Percentiles rank a stretch among this genome's conserved stretches.
Conservation (phyloP, 92 coral and sea anemone species). For the Ricordea florida region DNA sequence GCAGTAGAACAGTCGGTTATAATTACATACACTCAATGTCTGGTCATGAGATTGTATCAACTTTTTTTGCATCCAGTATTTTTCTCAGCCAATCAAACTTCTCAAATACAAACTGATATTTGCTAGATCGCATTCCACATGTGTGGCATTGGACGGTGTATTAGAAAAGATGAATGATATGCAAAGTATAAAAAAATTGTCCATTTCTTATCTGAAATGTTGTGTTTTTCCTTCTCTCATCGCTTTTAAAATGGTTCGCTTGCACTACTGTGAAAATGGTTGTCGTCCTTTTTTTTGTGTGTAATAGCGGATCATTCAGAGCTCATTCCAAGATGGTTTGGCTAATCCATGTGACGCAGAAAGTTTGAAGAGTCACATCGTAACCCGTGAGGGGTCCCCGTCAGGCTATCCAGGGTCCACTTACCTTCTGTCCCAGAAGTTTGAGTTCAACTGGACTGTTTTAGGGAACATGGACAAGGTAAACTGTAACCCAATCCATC, state of each 20-base stretch:
- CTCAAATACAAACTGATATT: too few species aligned
- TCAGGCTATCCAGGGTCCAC: conserved; percentile 69
- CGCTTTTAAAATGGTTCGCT: too few species aligned
- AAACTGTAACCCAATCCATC: neutral
- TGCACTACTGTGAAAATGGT: too few species aligned
- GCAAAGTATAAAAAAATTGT: too few species aligned
- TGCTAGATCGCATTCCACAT: too few species aligned
- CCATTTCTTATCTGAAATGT: neutral
- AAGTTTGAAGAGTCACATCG: conserved; percentile 56
- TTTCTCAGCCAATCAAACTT: too few species aligned
- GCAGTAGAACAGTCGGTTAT: too few species aligned
- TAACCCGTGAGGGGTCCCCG: conserved; percentile 47
- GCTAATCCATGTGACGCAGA: conserved; percentile 79
- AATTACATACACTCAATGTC: too few species aligned
- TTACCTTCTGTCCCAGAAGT: conserved; percentile 76
- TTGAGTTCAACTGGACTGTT: conserved; percentile 76
- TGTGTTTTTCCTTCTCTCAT: neutral
- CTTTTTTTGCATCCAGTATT: neutral
- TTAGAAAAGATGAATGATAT: too few species aligned
- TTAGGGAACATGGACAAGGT: conserved; percentile 75
- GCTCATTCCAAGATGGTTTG: conserved; percentile 69
- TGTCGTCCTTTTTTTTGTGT: neutral
- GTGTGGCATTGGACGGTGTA: too few species aligned
- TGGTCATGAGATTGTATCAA: neutral
- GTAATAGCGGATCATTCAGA: conserved; percentile 73